These are phyloP conservation scores for Dasysyrphus albostriatus DNA, from an alignment of 2,888 invertebrate genomes.

Conservation along the genomic window DNA sequence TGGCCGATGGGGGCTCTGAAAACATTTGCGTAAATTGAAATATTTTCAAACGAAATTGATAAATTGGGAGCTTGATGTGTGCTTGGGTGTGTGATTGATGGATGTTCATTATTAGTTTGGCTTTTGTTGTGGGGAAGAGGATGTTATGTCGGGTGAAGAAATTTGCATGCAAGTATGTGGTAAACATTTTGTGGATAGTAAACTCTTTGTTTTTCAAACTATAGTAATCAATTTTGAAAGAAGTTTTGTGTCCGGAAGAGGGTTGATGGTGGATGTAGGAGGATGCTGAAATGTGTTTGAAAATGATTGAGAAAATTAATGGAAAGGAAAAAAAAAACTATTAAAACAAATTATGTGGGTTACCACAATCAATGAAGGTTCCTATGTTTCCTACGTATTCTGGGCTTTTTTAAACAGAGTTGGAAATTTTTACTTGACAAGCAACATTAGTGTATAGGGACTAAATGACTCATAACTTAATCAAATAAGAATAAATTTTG, in stretches of 20 bases:
- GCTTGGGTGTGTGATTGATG: not conserved
- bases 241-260: not conserved
- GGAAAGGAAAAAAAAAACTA: conserved; percentile 16
- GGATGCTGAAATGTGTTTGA: conserved; percentile 1
- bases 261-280: not conserved
- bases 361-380: no score
- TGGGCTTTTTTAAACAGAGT: not conserved
- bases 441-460: no score
- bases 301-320: not conserved
- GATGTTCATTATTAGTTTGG: conserved; percentile 16
- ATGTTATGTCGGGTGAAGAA: not conserved
- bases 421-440: not conserved
- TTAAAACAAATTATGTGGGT: conserved; percentile 12
- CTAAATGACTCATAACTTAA: not conserved
- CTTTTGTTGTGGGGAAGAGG: conserved; percentile 6
- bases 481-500: no score
- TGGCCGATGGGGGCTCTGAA: not conserved
- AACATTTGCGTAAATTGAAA: conserved; percentile 32
- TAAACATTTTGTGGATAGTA: conserved; percentile 27
- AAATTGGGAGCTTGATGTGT: conserved; percentile 36
- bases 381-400: no score
- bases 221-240: not conserved
- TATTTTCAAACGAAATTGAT: conserved; percentile 37
- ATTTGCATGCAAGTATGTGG: conserved; percentile 57
- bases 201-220: not conserved